Evolutionary conservation across 2,113 vertebrate genomes (phyloP).

Genomic region (Petaurus breviceps): DNA sequence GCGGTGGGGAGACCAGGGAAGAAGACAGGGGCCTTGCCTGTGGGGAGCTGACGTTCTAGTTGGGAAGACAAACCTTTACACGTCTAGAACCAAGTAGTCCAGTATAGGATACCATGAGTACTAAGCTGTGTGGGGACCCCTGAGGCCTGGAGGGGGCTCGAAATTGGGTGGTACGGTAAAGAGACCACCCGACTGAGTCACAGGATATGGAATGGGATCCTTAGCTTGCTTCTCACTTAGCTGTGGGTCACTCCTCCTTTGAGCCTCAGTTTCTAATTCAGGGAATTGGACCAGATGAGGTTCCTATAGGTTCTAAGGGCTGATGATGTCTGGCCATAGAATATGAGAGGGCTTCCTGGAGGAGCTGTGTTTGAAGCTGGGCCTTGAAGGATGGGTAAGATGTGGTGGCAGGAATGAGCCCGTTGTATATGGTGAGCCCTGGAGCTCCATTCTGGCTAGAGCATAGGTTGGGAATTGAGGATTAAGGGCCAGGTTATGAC

Average conservation of each 20-base stretch:
- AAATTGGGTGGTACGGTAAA: neutral
- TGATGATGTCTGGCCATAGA: neutral
- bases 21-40: neutral
- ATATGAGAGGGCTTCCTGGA: neutral
- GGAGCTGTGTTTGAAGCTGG: neutral
- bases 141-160: neutral
- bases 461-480: neutral
- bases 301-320: neutral
- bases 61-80: too few species aligned
- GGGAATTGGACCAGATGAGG: neutral
- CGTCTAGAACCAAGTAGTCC: neutral
- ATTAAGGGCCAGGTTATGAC: neutral
- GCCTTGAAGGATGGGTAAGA: neutral
- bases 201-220: neutral
- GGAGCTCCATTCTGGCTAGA: neutral
- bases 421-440: neutral
- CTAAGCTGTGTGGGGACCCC: neutral
- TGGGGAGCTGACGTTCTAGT: neutral
- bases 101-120: neutral
- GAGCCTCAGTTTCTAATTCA: neutral
- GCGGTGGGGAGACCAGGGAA: neutral
- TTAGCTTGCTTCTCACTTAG: neutral
- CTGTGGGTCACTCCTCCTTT: neutral
- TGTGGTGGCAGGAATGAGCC: neutral
- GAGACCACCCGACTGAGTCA: neutral